Percentiles rank a stretch among this genome's conserved stretches.
phyloP scores from a whole-genome alignment of 2,888 invertebrate genomes.

The Apodemia duryi region DNA sequence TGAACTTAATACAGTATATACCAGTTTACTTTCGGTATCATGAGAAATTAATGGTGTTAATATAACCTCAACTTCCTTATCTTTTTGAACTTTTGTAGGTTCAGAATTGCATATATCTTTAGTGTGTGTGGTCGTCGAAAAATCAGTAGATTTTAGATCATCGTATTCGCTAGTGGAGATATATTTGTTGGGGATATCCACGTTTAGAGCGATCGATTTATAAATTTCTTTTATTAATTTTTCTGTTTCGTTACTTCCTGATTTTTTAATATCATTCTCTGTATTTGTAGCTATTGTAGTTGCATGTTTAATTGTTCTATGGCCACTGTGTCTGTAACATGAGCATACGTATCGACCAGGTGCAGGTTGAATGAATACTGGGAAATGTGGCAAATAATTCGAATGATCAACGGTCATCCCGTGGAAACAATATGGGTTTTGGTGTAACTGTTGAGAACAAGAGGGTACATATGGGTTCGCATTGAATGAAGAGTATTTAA shows the following conservation, averaged over 20 bases:
- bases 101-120: constrained; percentile 16
- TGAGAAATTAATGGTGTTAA: constrained; percentile 22
- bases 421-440: constrained; percentile 38
- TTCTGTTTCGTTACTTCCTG: constrained; percentile 51
- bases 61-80: constrained; percentile 28
- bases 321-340: constrained; percentile 41
- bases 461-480: constrained; percentile 44
- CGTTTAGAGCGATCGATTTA: constrained; percentile 54
- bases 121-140: constrained; percentile 18
- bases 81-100: constrained; percentile 18
- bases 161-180: constrained; percentile 41
- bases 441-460: constrained; percentile 43
- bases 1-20: constrained; percentile 20
- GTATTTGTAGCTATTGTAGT: constrained; percentile 51
- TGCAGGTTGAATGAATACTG: constrained; percentile 47
- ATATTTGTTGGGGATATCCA: constrained; percentile 44
- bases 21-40: constrained; percentile 21
- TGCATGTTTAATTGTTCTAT: constrained; percentile 31
- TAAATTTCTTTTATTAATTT: constrained; percentile 67
- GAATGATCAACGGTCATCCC: constrained; percentile 35
- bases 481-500: constrained; percentile 47
- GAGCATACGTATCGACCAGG: constrained; percentile 43
- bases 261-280: constrained; percentile 32
- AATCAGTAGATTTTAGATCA: constrained; percentile 31
- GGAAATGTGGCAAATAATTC: constrained; percentile 53